Evolutionary conservation across 2,888 invertebrate genomes (phyloP).

Genomic region (Yponomeuta cagnagella): DNA sequence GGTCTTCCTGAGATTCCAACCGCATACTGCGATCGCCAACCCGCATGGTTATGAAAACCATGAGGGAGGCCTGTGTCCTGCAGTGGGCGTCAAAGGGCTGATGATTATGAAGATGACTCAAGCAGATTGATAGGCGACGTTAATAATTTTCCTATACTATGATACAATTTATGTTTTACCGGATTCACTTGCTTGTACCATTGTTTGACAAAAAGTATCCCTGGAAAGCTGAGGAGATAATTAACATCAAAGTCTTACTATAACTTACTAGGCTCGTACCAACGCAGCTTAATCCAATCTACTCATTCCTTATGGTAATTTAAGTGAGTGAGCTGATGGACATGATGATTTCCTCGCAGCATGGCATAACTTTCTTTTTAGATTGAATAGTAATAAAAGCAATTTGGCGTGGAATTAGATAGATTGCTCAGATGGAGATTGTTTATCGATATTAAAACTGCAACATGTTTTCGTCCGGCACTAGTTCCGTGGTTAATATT

Average conservation of each 20-base stretch:
- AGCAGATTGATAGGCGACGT: no score
- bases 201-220: no score
- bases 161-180: no score
- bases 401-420: neutral
- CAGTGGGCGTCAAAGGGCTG: no score
- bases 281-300: neutral
- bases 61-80: no score
- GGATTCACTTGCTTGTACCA: no score
- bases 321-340: constrained; percentile 1
- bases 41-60: no score
- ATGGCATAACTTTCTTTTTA: neutral
- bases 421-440: neutral
- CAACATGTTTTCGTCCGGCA: neutral
- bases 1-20: no score
- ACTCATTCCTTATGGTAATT: neutral
- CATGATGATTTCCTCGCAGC: neutral
- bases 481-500: neutral
- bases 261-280: neutral
- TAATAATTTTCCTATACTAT: no score
- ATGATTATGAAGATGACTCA: no score
- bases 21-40: no score
- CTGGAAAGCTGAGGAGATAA: neutral
- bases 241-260: neutral
- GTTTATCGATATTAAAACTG: constrained; percentile 10
- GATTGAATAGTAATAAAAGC: neutral